Evolutionary conservation across 2,113 vertebrate genomes (phyloP), one percentile per base, ranked within the genome.

Genomic region (Dolichotis patagonum): DNA sequence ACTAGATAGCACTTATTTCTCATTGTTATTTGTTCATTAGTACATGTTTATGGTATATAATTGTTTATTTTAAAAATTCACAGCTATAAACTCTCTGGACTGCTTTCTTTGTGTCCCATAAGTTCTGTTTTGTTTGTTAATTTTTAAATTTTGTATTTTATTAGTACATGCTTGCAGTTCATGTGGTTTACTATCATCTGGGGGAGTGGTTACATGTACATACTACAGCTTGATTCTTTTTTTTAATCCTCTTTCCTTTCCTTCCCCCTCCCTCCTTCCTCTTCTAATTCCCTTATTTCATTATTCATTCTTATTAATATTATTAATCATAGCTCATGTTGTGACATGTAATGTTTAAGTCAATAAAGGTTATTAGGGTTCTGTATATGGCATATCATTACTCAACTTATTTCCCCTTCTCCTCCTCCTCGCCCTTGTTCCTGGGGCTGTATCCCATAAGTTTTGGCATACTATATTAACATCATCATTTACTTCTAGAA

Each of bases 1-100:
- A 80, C 90, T 90, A 82, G 90, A 49, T 96, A 80, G 75, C 80
- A 91, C 63, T 81, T 90, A 92, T 93, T 19, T n/a, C 16, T n/a
- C n/a, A 19, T 16, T 67, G 12, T 67, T 67, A 32, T 69, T 38
- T 71, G 35, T 20, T n/a, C 8, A 20, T 71, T 38, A 71, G 19
- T 71, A 63, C 67, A 73, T 97, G 49, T 86, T 97, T 71, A n/a
- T n/a, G n/a, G 67, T 38, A 71, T 38, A 71, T 38, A 71, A 71
- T 38, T 71, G n/a, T 71, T 71, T 38, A 38, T 69, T 67, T 65
- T 16, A 71, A 71, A 38, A 38, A 38, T 38, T 38, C n/a, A 71
- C n/a, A 71, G 19, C 19, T 38, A 30, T 71, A 38, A 71, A 71
- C 17, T 38, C 67, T 71, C n/a, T 38, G n/a, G 67, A 71, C 67